A percentile compares a stretch with the other conserved stretches of the same genome.
phyloP scores from a whole-genome alignment of 2,797 vertebrate genomes.

The Myotis vivesi region DNA sequence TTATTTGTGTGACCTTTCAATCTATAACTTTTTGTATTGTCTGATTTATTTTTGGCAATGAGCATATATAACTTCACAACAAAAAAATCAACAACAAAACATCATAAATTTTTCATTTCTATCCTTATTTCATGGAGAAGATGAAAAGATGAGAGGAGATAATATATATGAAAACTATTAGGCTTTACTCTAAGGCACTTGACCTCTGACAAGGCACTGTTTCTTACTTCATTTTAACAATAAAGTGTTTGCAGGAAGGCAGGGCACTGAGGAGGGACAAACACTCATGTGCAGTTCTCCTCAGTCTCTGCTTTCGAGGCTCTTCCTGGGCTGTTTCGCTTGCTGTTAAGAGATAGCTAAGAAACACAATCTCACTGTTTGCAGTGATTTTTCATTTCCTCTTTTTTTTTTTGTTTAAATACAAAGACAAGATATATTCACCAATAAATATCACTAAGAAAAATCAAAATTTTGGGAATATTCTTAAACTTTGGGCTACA shows the following conservation, averaged over 20 bases:
- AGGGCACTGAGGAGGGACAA: neutral
- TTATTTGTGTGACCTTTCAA: neutral
- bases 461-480: neutral
- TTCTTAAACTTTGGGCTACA: neutral
- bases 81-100: neutral
- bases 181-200: neutral
- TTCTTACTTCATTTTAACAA: neutral
- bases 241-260: neutral
- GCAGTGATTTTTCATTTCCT: neutral
- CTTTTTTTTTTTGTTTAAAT: neutral
- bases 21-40: neutral
- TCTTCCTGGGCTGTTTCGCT: neutral
- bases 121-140: neutral
- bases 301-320: neutral
- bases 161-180: neutral
- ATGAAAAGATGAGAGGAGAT: neutral
- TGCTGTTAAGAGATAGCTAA: neutral
- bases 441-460: neutral
- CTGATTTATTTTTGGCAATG: constrained; percentile 21
- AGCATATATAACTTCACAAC: neutral
- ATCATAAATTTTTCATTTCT: neutral
- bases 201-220: neutral
- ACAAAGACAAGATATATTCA: neutral
- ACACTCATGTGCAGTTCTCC: rapidly evolving
- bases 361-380: neutral